Conservation (phyloP, 1,140 invertebrate genomes). For the Micrasema minimum region DNA sequence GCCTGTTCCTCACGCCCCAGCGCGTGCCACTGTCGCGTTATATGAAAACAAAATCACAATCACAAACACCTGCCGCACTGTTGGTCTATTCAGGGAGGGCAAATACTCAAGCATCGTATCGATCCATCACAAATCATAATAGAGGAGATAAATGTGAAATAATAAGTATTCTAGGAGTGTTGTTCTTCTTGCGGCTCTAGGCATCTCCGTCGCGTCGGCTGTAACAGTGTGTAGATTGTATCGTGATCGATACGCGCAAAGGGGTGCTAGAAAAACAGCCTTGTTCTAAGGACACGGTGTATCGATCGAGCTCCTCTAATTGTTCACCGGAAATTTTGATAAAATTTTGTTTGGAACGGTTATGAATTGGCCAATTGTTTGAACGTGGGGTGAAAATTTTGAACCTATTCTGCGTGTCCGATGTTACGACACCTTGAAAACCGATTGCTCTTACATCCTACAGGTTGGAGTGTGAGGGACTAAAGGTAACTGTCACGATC, state of each 20-base stretch:
- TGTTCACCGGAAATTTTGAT: constrained; percentile 29
- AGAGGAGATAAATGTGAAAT: constrained; percentile 20
- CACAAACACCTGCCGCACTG: constrained; percentile 33
- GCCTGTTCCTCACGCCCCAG: constrained; percentile 98
- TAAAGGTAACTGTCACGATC: constrained; percentile 53
- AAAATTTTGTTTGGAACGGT: constrained; percentile 33
- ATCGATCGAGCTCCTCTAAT: constrained; percentile 17
- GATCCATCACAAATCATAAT: constrained; percentile 12
- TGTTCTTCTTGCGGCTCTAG: not conserved
- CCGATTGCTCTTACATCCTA: constrained; percentile 52
- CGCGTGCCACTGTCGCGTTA: constrained; percentile 91
- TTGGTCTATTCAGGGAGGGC: constrained; percentile 16
- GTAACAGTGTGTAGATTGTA: constrained; percentile 14
- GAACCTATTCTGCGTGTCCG: constrained; percentile 54
- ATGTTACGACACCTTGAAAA: constrained; percentile 50
- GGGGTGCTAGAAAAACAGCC: constrained; percentile 71
- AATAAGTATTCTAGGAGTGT: constrained; percentile 38
- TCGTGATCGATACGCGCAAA: not conserved
- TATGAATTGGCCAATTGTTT: constrained; percentile 51
- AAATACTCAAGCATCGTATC: constrained; percentile 17
- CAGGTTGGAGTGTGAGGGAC: constrained; percentile 51
- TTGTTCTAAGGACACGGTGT: constrained; percentile 40
- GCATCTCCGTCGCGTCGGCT: constrained; percentile 1
- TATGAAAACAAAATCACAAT: constrained; percentile 65
- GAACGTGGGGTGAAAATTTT: constrained; percentile 48